A percentile compares a stretch with the other conserved stretches of the same genome.
Conservation (phyloP, 2,888 invertebrate species). For the Pterobdella sp. region DNA sequence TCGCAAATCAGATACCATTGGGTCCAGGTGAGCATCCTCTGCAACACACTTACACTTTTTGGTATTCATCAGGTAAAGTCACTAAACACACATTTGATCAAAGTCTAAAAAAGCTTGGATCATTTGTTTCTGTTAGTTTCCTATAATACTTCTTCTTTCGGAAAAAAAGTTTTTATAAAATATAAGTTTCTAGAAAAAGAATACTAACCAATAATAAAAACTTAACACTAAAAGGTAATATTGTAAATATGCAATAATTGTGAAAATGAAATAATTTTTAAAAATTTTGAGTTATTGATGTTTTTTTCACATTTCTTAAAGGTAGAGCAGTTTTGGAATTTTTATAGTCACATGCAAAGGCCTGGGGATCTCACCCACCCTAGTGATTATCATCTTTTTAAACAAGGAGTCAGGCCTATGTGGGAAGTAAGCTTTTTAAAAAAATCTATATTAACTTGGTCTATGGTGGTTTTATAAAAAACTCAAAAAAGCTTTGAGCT, state of each 20-base stretch:
- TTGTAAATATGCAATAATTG: background rate
- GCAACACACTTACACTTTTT: constrained; percentile 86
- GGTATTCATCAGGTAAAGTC: constrained; percentile 68
- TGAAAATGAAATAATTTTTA: constrained; percentile 61
- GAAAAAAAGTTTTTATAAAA: background rate
- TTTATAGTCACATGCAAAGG: constrained; percentile 82
- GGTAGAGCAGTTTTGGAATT: constrained; percentile 96
- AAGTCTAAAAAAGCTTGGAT: constrained; percentile 70
- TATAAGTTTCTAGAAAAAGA: background rate
- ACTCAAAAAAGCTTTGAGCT: too few relatives aligned
- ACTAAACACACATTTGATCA: constrained; percentile 61
- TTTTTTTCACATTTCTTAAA: constrained; percentile 50
- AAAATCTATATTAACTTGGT: too few relatives aligned
- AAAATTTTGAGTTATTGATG: constrained; percentile 61
- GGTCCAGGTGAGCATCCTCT: constrained; percentile 69
- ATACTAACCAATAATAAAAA: background rate
- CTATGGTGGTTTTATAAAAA: too few relatives aligned
- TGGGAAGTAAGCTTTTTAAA: constrained; percentile 67
- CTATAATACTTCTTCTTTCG: background rate
- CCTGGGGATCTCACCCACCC: constrained; percentile 82
- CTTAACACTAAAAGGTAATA: background rate
- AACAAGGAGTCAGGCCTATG: constrained; percentile 96
- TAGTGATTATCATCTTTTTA: constrained; percentile 89
- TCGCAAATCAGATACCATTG: constrained; percentile 49
- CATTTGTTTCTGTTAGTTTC: constrained; percentile 51